Percentiles rank a stretch among this genome's conserved stretches.
phyloP scores from a whole-genome alignment of 2,113 vertebrate genomes.

The Maylandia zebra region DNA sequence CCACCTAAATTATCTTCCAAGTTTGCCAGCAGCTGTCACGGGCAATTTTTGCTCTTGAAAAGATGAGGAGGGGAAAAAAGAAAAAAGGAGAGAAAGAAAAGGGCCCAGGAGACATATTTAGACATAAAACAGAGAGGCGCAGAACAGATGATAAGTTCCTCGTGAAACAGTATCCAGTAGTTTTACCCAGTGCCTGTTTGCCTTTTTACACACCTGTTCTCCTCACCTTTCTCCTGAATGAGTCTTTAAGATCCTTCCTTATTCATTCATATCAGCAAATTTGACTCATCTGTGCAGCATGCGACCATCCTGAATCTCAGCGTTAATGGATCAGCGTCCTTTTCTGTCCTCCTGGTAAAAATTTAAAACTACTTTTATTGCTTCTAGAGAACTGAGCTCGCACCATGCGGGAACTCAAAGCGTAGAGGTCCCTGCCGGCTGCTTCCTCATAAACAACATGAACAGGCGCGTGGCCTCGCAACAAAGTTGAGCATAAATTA shows the following conservation, averaged over 20 bases:
- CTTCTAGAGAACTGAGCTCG: background rate
- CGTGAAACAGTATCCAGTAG: background rate
- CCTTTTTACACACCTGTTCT: background rate
- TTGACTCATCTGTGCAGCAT: background rate
- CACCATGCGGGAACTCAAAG: background rate
- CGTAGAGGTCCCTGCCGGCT: background rate
- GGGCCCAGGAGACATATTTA: constrained; percentile 1
- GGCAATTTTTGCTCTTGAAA: constrained; percentile 10
- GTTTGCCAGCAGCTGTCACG: constrained; percentile 7
- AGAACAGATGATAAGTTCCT: background rate
- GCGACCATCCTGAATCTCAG: background rate
- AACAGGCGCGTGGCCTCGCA: constrained; percentile 23
- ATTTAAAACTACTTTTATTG: background rate
- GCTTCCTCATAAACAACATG: constrained; percentile 27
- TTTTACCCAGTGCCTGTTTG: background rate
- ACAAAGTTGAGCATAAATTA: constrained; percentile 41
- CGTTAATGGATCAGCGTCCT: background rate
- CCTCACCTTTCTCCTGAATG: background rate
- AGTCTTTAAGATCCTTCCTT: background rate
- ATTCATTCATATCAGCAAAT: constrained; percentile 15
- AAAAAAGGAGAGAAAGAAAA: background rate
- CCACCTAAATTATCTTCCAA: background rate
- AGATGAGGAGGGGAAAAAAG: background rate
- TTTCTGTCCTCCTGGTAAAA: background rate
- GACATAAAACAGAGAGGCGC: background rate